These are phyloP conservation scores for Mya arenaria DNA, from an alignment of 1,140 invertebrate genomes.

Conservation along the genomic window DNA sequence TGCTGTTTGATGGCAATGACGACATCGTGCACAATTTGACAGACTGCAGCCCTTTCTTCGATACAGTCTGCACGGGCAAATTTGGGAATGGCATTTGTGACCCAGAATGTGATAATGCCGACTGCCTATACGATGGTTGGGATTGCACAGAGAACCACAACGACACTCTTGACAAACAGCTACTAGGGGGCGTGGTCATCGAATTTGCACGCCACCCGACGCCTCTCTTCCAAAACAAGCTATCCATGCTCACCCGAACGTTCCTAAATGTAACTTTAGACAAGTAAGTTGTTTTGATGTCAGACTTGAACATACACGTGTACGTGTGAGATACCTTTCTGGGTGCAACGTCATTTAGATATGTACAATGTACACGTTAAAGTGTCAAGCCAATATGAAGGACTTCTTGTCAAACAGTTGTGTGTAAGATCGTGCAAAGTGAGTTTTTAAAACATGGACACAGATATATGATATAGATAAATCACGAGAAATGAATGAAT, in stretches of 20 bases:
- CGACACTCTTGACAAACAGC: not conserved
- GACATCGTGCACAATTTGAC: not conserved
- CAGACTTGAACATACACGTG: too few relatives aligned
- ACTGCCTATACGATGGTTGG: slow-evolving; percentile 27
- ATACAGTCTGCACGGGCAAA: slow-evolving; percentile 9
- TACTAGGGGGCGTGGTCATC: slow-evolving; percentile 7
- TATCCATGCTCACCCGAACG: slow-evolving; percentile 15
- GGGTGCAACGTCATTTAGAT: not conserved
- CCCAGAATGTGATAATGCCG: not conserved
- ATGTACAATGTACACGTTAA: not conserved
- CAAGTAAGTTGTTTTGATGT: not conserved
- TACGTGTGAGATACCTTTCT: not conserved
- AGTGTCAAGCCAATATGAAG: not conserved
- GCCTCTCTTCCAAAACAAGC: not conserved
- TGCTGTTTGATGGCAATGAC: slow-evolving; percentile 37
- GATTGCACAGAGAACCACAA: not conserved
- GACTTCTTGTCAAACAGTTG: not conserved
- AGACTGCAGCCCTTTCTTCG: slow-evolving; percentile 42
- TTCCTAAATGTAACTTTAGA: not conserved
- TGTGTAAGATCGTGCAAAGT: too few relatives aligned
- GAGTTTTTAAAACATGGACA: too few relatives aligned
- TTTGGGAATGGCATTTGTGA: slow-evolving; percentile 38
- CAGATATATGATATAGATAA: too few relatives aligned
- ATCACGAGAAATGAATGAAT: too few relatives aligned
- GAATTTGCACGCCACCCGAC: not conserved